Base-by-base conservation (phyloP, 2,113 vertebrate species). In the Rhineura floridana region DNA sequence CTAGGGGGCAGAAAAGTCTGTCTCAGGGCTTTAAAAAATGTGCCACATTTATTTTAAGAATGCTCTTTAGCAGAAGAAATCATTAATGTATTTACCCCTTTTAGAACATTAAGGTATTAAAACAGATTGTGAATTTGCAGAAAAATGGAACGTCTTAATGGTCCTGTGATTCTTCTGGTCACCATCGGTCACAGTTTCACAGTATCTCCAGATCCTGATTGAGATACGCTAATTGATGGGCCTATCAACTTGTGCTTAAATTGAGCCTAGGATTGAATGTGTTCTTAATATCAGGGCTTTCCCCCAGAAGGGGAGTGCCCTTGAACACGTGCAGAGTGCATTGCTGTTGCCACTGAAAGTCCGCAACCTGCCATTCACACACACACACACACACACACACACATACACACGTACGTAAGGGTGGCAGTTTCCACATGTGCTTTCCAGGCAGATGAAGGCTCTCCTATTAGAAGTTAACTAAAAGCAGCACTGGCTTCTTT, bases 1-100 rank as follows among this genome's bases (percentile, higher is more conserved):
- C 91, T 17, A 8, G 72, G 87, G 91, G 88, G 91, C 46, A 75
- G 91, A 88, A 92, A 69, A 93, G 90, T 82, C 92, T 39, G 82
- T 84, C 50, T 42, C 15, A n/a, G 75, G 85, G 3, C 50, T 83
- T 87, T 48, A 50, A 33, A 67, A 82, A 84, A 4, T 25, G 3
- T 4, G 55, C 67, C 36, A 7, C 48, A 33, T 33, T 59, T 59
- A 13, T 59, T 83, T 90, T 81, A 52, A 90, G 46, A 15, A 5
- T 6, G 65, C 50, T 84, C 82, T 3, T 0, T n/a, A 46, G 50
- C 80, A 42, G 77, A 82, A 94, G 67, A 75, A 81, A 42, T 4
- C 2, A 25, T 17, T 79, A 0, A 0, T 85, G 33, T 84, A 81
- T 83, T 52, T 59, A 21, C 25, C 80, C 72, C 89, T 92, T 88